Conservation (phyloP, 2,113 vertebrate genomes). For the Taurulus bubalis region DNA sequence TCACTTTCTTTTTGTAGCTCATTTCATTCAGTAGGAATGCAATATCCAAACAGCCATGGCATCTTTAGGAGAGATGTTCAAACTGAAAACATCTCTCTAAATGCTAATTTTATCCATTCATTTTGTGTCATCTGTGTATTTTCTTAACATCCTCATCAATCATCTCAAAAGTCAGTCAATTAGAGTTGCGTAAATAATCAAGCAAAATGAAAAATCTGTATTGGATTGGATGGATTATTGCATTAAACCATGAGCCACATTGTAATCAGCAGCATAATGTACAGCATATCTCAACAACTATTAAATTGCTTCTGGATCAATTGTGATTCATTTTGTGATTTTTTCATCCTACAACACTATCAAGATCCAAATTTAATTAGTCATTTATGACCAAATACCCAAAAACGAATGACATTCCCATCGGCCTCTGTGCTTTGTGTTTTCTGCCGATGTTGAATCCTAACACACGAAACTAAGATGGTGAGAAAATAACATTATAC, state of each 20-base stretch:
- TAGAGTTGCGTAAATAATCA: slow-evolving; percentile 23
- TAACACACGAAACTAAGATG: neutral
- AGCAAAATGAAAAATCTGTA: neutral
- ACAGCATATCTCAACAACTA: neutral
- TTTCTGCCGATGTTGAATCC: neutral
- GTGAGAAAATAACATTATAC: neutral
- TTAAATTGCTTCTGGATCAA: neutral
- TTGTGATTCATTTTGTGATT: neutral
- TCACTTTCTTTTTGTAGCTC: neutral
- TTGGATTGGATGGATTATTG: neutral
- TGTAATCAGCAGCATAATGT: neutral
- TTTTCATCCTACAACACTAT: neutral
- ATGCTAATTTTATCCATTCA: slow-evolving; percentile 35
- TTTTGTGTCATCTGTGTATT: slow-evolving; percentile 1
- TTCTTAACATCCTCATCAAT: neutral
- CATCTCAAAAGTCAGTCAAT: slow-evolving; percentile 3
- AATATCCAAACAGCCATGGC: slow-evolving; percentile 12
- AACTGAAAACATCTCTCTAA: slow-evolving; percentile 37
- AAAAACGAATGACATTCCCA: neutral
- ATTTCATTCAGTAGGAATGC: slow-evolving; percentile 1
- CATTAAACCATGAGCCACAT: slow-evolving; percentile 4
- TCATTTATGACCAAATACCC: neutral
- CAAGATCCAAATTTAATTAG: neutral
- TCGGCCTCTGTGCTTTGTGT: neutral
- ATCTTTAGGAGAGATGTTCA: slow-evolving; percentile 17